Percentiles rank a stretch among this genome's conserved stretches.
Evolutionary conservation across 2,113 vertebrate species (phyloP).

Genomic region (Plotosus lineatus): DNA sequence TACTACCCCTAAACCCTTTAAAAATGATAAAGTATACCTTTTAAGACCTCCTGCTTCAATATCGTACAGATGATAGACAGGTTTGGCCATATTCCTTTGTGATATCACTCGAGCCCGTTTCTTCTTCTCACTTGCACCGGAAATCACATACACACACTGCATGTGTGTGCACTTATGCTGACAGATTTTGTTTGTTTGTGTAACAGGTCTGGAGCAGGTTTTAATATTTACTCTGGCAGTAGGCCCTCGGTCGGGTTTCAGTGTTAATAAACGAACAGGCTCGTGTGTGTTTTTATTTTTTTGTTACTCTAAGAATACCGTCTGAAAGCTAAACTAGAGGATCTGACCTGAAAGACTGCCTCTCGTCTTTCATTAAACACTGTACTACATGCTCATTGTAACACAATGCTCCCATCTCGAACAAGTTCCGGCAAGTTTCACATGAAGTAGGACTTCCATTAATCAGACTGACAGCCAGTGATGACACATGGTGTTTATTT

Average conservation of each 20-base stretch:
- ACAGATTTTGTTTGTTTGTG: no score
- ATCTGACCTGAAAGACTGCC: neutral
- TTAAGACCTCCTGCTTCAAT: no score
- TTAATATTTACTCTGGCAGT: no score
- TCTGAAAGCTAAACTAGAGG: neutral
- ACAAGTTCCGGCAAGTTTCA: neutral
- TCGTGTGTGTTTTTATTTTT: neutral
- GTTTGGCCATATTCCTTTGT: no score
- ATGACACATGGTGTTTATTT: neutral
- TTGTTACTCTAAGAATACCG: neutral
- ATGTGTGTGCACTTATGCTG: no score
- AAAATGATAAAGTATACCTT: no score
- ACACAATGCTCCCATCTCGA: neutral
- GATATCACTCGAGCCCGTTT: no score
- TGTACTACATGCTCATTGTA: neutral
- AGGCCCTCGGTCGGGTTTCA: neutral
- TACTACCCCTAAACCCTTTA: no score
- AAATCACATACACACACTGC: no score
- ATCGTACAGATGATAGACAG: no score
- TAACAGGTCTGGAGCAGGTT: neutral
- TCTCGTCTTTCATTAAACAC: neutral
- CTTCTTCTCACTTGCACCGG: no score
- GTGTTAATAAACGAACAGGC: neutral
- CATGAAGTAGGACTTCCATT: neutral
- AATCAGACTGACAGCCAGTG: neutral